Evolutionary conservation across 2,888 invertebrate genomes (phyloP).

Genomic region (Folsomia manolachei): DNA sequence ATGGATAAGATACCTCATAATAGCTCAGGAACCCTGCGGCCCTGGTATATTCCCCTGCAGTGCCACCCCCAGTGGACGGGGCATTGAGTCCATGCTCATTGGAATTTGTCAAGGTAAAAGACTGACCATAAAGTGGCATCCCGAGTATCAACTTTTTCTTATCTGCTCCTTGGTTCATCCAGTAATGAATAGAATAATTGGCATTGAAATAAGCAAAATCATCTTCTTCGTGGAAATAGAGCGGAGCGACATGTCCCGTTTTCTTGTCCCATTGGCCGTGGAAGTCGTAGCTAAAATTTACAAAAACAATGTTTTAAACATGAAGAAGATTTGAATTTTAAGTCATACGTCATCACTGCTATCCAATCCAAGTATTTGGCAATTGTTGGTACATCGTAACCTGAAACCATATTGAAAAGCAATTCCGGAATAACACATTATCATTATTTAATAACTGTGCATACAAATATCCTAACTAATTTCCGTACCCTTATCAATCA

Average conservation of each 20-base stretch:
- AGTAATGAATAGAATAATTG: slow-evolving; percentile 77
- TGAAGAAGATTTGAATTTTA: too few relatives aligned
- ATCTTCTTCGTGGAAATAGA: slow-evolving; percentile 78
- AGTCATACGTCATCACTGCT: slow-evolving; percentile 89
- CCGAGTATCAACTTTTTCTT: slow-evolving; percentile 68
- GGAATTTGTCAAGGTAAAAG: slow-evolving; percentile 49
- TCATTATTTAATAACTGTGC: too few relatives aligned
- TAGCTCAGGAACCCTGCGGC: slow-evolving; percentile 80
- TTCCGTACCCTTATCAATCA: slow-evolving; percentile 80
- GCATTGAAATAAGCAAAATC: slow-evolving; percentile 78
- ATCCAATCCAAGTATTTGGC: slow-evolving; percentile 81
- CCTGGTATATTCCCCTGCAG: slow-evolving; percentile 64
- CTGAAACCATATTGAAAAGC: too few relatives aligned
- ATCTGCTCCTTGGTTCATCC: slow-evolving; percentile 81
- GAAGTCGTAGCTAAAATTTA: too few relatives aligned
- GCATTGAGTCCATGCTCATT: slow-evolving; percentile 9
- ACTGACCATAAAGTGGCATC: slow-evolving; percentile 56
- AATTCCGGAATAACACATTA: too few relatives aligned
- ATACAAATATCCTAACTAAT: too few relatives aligned
- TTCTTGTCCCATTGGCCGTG: slow-evolving; percentile 71
- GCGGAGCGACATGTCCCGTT: slow-evolving; percentile 83
- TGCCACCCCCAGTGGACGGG: slow-evolving; percentile 66
- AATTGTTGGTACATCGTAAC: slow-evolving; percentile 75
- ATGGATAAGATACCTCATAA: slow-evolving; percentile 78
- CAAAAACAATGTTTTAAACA: too few relatives aligned